Conservation (phyloP, 2,888 invertebrate species). For the Sphinx pinastri region DNA sequence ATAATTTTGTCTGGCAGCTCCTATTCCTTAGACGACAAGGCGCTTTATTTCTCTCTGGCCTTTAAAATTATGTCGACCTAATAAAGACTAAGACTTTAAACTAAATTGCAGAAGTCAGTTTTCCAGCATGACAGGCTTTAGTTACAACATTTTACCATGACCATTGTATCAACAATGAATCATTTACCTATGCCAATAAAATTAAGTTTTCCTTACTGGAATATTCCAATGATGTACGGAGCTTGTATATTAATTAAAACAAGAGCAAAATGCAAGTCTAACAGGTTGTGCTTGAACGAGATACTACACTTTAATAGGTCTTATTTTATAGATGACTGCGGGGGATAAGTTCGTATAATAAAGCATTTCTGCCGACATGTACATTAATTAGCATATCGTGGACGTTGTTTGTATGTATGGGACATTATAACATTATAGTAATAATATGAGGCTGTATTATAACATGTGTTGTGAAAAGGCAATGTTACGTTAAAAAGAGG, state of each 20-base stretch:
- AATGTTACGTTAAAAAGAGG: no score
- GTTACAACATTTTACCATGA: no score
- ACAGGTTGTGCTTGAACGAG: constrained; percentile 36
- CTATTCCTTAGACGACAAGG: no score
- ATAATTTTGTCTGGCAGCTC: no score
- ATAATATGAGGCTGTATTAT: no score
- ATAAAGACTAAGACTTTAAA: no score
- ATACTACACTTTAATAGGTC: constrained; percentile 36
- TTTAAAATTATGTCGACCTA: no score
- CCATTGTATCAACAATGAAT: not conserved
- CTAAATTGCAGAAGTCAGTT: no score
- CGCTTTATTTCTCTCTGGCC: no score
- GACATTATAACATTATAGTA: not conserved
- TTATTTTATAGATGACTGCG: constrained; percentile 47
- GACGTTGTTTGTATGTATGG: not conserved
- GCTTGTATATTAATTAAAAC: constrained; percentile 19
- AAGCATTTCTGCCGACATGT: constrained; percentile 43
- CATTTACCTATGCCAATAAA: not conserved
- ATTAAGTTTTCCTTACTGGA: not conserved
- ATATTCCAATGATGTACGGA: not conserved
- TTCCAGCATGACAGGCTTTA: no score
- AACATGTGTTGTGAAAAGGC: no score
- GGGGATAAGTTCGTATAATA: constrained; percentile 43
- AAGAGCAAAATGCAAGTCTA: not conserved
- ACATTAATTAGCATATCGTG: constrained; percentile 40